Evolutionary conservation across 2,113 vertebrate species (phyloP).

Genomic region (Ciconia stormi): DNA sequence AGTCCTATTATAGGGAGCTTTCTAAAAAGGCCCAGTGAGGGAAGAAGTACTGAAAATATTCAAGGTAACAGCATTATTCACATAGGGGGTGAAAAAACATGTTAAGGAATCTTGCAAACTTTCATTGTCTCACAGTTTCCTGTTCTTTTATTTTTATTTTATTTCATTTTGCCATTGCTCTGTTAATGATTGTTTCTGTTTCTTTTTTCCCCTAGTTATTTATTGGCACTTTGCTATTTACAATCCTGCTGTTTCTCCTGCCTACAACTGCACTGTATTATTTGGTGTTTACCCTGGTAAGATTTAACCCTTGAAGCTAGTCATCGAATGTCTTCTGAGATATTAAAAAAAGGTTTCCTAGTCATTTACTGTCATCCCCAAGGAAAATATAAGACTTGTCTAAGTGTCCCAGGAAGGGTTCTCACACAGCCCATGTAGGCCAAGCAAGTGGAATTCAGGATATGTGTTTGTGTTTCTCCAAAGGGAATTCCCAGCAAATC

Average conservation of each 20-base stretch:
- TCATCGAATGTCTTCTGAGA: neutral
- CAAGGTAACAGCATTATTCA: neutral
- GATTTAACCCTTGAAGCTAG: neutral
- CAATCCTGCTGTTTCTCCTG: slow-evolving; percentile 91
- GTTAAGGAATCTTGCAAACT: neutral
- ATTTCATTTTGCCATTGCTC: neutral
- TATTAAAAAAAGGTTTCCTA: neutral
- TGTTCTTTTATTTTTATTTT: neutral
- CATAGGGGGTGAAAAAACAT: neutral
- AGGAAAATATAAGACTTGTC: neutral
- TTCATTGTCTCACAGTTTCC: neutral
- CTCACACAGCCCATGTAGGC: neutral
- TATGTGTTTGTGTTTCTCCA: neutral
- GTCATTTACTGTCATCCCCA: neutral
- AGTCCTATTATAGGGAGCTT: neutral
- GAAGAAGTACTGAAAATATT: neutral
- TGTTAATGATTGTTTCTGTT: neutral
- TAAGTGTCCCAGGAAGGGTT: neutral
- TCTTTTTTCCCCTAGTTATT: slow-evolving; percentile 81
- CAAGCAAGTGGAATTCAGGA: neutral
- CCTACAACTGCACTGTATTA: slow-evolving; percentile 96
- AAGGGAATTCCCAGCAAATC: neutral
- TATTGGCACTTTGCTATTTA: slow-evolving; percentile 94
- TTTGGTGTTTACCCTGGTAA: slow-evolving; percentile 96
- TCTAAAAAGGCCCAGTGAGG: neutral